Percentiles rank a stretch among this genome's conserved stretches.
Conservation (phyloP, 2,113 vertebrate species). For the Colius striatus region DNA sequence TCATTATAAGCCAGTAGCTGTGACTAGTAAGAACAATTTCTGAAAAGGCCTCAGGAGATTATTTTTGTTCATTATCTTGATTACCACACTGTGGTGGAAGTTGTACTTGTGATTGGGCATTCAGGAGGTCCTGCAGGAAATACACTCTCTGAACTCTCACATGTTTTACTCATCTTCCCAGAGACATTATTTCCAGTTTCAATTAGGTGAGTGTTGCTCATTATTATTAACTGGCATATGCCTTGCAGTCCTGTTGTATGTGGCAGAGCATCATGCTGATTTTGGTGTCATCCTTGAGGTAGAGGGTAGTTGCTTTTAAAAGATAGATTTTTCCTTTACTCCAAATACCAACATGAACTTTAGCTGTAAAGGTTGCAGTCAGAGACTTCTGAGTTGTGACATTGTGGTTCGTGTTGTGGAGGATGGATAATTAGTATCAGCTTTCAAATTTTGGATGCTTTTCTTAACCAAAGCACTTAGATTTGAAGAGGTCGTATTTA, state of each 20-base stretch:
- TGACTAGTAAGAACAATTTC: not conserved
- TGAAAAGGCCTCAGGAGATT: not conserved
- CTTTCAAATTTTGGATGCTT: not conserved
- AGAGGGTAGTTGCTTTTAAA: not conserved
- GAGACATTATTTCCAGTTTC: not conserved
- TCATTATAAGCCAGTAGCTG: not conserved
- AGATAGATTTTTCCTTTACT: not conserved
- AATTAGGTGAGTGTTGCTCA: not conserved
- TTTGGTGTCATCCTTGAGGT: not conserved
- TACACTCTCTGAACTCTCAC: not conserved
- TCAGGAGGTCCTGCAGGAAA: not conserved
- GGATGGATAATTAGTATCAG: not conserved
- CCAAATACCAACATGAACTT: not conserved
- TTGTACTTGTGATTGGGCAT: not conserved
- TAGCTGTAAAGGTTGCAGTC: not conserved
- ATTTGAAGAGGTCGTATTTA: not conserved
- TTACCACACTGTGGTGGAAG: not conserved
- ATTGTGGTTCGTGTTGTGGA: not conserved
- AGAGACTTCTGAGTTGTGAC: not conserved
- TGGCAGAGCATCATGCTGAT: not conserved
- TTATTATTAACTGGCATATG: not conserved
- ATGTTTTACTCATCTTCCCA: not conserved
- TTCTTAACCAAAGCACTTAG: not conserved
- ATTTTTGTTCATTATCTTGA: conserved; percentile 21
- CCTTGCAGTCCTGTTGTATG: not conserved